Percentiles rank a stretch among this genome's conserved stretches.
These are phyloP conservation scores for Xiphorhynchus elegans DNA, from an alignment of 2,113 vertebrate species.

Conservation along the genomic window DNA sequence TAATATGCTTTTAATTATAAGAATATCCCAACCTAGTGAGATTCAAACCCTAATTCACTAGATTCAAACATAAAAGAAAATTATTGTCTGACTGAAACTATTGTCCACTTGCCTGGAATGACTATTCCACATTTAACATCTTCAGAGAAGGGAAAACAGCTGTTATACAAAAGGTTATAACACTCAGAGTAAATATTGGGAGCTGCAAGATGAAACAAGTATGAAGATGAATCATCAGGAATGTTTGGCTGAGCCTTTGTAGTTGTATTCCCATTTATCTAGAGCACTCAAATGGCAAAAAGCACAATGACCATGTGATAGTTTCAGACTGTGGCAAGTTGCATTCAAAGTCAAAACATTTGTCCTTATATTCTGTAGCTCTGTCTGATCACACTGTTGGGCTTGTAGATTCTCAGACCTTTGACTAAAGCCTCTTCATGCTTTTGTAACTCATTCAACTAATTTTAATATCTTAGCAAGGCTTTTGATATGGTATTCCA, in stretches of 20 bases:
- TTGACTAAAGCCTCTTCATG: background rate
- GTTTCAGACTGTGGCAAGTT: background rate
- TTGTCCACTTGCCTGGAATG: background rate
- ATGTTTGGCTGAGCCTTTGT: conserved; percentile 7
- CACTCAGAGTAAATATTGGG: background rate
- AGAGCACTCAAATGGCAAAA: conserved; percentile 11
- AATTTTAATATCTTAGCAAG: background rate
- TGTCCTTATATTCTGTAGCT: background rate
- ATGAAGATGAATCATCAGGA: conserved; percentile 25
- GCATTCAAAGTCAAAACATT: background rate
- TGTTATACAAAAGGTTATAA: background rate
- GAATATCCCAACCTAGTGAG: background rate
- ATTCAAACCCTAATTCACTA: background rate
- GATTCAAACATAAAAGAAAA: background rate
- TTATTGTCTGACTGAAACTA: background rate
- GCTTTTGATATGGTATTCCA: background rate
- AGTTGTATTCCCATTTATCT: background rate
- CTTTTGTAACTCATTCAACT: background rate
- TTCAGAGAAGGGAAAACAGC: background rate
- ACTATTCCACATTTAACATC: background rate
- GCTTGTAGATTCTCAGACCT: background rate
- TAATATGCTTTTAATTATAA: background rate
- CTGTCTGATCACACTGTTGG: background rate
- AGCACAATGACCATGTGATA: background rate
- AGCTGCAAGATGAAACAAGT: conserved; percentile 32